Evolutionary conservation across 2,113 vertebrate species (phyloP).

Genomic region (Leucosticte australis): DNA sequence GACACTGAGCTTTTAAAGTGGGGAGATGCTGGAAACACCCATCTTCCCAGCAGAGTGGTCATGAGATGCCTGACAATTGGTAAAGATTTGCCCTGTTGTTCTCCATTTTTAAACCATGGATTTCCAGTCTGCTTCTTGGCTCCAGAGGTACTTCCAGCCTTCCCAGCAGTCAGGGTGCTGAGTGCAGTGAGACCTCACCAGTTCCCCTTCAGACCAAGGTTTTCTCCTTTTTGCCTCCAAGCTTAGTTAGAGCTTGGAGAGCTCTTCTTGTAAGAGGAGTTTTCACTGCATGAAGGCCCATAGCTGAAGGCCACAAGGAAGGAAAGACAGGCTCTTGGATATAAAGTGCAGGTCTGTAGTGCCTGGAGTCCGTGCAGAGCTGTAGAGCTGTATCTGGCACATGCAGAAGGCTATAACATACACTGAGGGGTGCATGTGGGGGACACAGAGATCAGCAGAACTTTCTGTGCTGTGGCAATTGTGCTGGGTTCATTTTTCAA

Average conservation of each 20-base stretch:
- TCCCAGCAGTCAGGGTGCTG: neutral
- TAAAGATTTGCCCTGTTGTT: neutral
- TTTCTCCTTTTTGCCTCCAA: neutral
- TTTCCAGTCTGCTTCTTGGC: neutral
- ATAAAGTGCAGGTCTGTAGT: fast-evolving
- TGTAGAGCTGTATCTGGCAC: neutral
- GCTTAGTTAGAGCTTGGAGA: neutral
- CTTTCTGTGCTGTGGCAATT: neutral
- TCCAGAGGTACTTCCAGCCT: neutral
- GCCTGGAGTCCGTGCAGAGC: fast-evolving
- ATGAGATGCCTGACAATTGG: neutral
- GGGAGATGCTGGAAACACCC: neutral
- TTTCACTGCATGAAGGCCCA: neutral
- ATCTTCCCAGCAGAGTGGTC: neutral
- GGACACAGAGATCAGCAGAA: neutral
- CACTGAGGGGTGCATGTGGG: fast-evolving
- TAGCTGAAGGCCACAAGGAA: neutral
- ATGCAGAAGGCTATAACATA: neutral
- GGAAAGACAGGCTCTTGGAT: neutral
- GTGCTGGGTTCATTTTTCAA: neutral
- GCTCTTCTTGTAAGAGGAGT: neutral
- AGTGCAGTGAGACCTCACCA: neutral
- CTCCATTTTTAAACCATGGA: neutral
- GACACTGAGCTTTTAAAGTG: neutral
- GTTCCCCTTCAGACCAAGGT: neutral